Evolutionary conservation across 1,140 invertebrate species (phyloP).

Genomic region (Caenorhabditis remanei): DNA sequence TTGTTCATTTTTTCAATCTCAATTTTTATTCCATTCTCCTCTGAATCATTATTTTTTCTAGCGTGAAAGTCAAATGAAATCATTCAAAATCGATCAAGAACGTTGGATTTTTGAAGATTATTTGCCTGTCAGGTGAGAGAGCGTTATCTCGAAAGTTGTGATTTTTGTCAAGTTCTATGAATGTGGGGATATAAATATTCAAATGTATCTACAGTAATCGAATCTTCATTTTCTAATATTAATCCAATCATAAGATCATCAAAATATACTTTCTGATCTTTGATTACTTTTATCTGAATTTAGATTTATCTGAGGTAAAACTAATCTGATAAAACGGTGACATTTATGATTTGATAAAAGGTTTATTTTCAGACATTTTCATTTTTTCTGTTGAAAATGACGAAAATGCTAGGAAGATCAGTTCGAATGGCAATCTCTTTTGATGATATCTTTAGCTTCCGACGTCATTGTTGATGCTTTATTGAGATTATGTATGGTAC

Average conservation of each 20-base stretch:
- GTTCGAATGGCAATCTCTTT: neutral
- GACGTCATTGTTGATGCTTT: neutral
- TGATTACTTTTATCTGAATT: neutral
- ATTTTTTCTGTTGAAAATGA: neutral
- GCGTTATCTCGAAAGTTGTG: too few relatives aligned
- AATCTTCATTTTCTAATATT: neutral
- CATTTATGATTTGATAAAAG: neutral
- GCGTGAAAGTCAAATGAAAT: slow-evolving; percentile 48
- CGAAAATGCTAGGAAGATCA: neutral
- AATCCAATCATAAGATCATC: neutral
- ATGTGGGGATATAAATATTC: too few relatives aligned
- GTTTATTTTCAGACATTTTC: neutral
- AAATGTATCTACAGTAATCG: too few relatives aligned
- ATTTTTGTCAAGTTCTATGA: neutral
- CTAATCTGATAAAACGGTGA: slow-evolving; percentile 6
- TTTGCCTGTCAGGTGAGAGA: slow-evolving; percentile 35
- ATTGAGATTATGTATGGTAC: too few relatives aligned
- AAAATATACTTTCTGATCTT: neutral
- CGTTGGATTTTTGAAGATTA: slow-evolving; percentile 39
- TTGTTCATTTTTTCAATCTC: neutral
- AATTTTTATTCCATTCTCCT: too few relatives aligned
- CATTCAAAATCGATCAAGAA: slow-evolving; percentile 43
- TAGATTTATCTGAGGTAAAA: too few relatives aligned
- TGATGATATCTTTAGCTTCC: neutral
- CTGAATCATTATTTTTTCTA: slow-evolving; percentile 1